phyloP scores from a whole-genome alignment of 2,113 vertebrate species.

The Mola mola region DNA sequence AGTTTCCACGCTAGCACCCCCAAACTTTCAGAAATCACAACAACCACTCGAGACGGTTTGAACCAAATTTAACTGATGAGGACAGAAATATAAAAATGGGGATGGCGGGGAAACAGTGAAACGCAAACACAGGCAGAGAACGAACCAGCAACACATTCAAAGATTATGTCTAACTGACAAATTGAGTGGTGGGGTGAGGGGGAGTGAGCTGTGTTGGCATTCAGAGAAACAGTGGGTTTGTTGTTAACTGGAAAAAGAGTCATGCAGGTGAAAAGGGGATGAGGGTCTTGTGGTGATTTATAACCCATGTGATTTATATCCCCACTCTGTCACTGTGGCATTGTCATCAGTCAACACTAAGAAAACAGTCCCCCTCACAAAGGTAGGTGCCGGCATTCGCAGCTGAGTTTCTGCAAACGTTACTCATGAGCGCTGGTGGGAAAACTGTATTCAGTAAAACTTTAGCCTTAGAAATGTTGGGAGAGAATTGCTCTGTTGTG shows the following conservation, averaged over 20 bases:
- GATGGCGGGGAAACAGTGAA: background rate
- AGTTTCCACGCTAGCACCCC: slow-evolving; percentile 66
- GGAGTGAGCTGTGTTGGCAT: slow-evolving; percentile 42
- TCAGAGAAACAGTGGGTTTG: slow-evolving; percentile 46
- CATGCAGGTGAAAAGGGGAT: slow-evolving; percentile 58
- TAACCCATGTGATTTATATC: slow-evolving; percentile 57
- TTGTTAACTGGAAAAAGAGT: slow-evolving; percentile 57
- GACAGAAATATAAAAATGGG: background rate
- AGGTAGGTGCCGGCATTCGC: slow-evolving; percentile 38
- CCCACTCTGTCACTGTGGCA: slow-evolving; percentile 49
- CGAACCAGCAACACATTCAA: slow-evolving; percentile 52
- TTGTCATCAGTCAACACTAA: slow-evolving; percentile 61
- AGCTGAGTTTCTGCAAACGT: slow-evolving; percentile 33
- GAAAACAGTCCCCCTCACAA: slow-evolving; percentile 60
- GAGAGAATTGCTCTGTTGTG: background rate
- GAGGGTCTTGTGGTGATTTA: slow-evolving; percentile 49
- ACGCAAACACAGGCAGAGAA: slow-evolving; percentile 45
- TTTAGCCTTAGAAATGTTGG: background rate
- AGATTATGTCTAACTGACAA: slow-evolving; percentile 66
- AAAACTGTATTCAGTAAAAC: slow-evolving; percentile 2
- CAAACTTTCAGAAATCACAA: slow-evolving; percentile 71
- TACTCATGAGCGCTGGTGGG: slow-evolving; percentile 13
- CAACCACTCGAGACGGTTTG: slow-evolving; percentile 20
- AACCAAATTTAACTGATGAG: background rate
- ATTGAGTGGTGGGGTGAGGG: slow-evolving; percentile 33